Evolutionary conservation across 2,113 vertebrate genomes (phyloP).

Genomic region (Mesocricetus auratus): DNA sequence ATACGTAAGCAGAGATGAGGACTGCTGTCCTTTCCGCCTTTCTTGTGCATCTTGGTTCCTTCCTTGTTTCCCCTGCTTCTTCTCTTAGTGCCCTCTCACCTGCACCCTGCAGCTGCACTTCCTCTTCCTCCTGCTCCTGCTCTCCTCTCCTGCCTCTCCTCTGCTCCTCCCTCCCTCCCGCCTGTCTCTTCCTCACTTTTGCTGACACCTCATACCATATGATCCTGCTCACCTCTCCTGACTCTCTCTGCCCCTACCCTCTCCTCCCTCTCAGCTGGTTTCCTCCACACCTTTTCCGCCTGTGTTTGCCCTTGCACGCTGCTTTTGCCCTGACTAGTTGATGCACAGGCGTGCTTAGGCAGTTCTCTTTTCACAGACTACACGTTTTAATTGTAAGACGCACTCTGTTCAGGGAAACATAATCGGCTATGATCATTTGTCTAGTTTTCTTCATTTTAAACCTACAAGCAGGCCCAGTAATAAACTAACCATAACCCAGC

Average conservation of each 20-base stretch:
- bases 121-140: background rate
- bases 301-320: background rate
- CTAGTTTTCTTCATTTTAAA: conserved; percentile 46
- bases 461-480: background rate
- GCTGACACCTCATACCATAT: background rate
- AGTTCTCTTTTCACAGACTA: background rate
- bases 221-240: too few relatives aligned
- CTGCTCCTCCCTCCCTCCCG: background rate
- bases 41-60: background rate
- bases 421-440: background rate
- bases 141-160: background rate
- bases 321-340: background rate
- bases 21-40: background rate
- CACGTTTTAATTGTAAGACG: conserved; percentile 11
- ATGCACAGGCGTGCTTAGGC: background rate
- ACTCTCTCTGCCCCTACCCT: too few relatives aligned
- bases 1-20: background rate
- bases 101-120: background rate
- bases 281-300: background rate
- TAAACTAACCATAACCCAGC: background rate
- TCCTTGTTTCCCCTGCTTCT: background rate
- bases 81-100: background rate
- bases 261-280: too few relatives aligned
- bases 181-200: background rate
- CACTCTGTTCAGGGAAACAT: background rate